Evolutionary conservation across 2,113 vertebrate genomes (phyloP), one percentile per base, ranked within the genome.

Genomic region (Antigone vipio): DNA sequence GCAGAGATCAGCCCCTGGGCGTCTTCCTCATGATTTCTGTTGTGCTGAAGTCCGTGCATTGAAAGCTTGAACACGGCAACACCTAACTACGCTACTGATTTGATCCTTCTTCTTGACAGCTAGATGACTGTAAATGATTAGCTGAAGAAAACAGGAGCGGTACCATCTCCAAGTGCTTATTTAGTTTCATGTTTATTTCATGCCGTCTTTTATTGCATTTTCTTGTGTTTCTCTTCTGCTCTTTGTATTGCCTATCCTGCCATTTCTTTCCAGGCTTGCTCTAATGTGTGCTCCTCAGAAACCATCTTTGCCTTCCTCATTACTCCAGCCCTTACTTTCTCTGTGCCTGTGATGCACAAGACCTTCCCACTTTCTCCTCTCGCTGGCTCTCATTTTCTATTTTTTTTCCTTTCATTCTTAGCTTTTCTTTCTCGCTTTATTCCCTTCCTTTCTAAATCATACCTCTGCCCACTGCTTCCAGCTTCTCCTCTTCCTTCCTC

Each of bases 321-420:
- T 45, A 66, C 18, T 77, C 68, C 19, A 59, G 29, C 27, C 52
- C 35, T 59, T 30, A 23, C 42, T 78, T 80, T 50, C 74, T 71
- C 17, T 69, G 49, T 69, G 40, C 22, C 45, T 13, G 38, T 40
- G 22, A 84, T 49, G 23, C 38, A 40, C 40, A 47, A 55, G 81
- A 87, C 30, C 16, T 26, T 89, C 17, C 24, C 38, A 56, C 47
- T 4, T 55, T 68, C 15, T 87, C 68, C 22, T 77, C n/a, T 75
- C 1, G 2, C 17, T 50, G 26, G 8, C 38, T 64, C 29, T 64
- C 0, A 0, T 66, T 69, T 79, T 68, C 14, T 40, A 1, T 38
- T 38, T 22, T 94, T 82, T 58, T n/a, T 9, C 26, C 47, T 52
- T 80, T 81, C 0, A 1, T 60, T 91, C 7, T 64, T 67, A 66